Conservation (phyloP, 2,888 invertebrate species). For the Noctua janthe region DNA sequence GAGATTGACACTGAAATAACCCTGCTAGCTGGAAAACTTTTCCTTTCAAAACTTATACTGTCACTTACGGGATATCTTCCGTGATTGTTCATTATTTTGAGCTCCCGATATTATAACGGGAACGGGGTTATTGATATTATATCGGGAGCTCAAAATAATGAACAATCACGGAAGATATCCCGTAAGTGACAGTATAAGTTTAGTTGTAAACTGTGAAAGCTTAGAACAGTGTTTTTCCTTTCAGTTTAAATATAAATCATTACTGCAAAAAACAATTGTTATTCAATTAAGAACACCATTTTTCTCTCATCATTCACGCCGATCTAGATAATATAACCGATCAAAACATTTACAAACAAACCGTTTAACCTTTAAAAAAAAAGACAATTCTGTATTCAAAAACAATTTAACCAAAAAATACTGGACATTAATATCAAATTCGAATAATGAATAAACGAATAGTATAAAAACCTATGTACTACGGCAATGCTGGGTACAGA, state of each 20-base stretch:
- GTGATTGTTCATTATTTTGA: too few species aligned
- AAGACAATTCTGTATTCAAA: constrained; percentile 3
- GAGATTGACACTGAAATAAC: not conserved
- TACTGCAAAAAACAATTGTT: not conserved
- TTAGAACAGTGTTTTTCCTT: not conserved
- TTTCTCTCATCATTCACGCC: not conserved
- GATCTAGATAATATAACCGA: not conserved
- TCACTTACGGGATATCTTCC: too few species aligned
- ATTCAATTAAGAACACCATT: not conserved
- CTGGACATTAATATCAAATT: constrained; percentile 25
- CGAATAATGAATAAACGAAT: constrained; percentile 46
- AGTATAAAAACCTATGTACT: constrained; percentile 37
- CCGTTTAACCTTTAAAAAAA: not conserved
- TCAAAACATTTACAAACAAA: not conserved
- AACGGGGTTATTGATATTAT: too few species aligned
- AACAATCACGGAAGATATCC: too few species aligned
- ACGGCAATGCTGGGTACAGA: not conserved
- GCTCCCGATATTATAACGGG: too few species aligned
- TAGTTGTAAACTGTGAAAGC: too few species aligned
- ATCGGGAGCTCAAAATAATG: too few species aligned
- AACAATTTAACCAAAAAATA: constrained; percentile 3
- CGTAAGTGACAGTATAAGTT: too few species aligned
- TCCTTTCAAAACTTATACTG: not conserved
- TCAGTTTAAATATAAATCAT: not conserved
- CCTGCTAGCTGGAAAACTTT: not conserved